phyloP scores from a whole-genome alignment of 2,888 invertebrate genomes.

The Drosophila seclusa region DNA sequence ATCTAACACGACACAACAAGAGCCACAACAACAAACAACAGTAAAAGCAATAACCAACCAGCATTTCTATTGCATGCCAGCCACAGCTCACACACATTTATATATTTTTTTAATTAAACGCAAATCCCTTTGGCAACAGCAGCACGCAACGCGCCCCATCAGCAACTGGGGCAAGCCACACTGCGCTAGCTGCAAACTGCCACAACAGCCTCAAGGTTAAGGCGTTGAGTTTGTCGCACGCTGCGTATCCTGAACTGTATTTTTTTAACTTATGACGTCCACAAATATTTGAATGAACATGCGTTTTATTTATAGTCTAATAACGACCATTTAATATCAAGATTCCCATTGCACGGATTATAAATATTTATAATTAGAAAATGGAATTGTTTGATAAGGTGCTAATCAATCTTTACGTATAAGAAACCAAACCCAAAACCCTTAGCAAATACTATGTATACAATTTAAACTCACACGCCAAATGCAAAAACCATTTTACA shows the following conservation, averaged over 20 bases:
- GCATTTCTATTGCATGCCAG: conserved; percentile 74
- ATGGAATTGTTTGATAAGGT: not conserved
- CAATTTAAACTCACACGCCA: not conserved
- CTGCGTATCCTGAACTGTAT: conserved; percentile 7
- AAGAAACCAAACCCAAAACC: not conserved
- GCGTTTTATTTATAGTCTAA: not conserved
- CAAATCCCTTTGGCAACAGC: conserved; percentile 73
- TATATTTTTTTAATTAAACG: conserved; percentile 78
- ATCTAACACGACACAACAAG: conserved; percentile 30
- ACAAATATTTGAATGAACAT: conserved; percentile 2
- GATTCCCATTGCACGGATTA: not conserved
- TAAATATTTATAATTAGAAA: no score
- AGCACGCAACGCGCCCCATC: conserved; percentile 59
- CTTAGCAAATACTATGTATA: not conserved
- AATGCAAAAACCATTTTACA: not conserved
- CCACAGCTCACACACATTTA: conserved; percentile 58
- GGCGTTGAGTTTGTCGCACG: conserved; percentile 42
- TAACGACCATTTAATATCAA: not conserved
- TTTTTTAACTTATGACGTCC: conserved; percentile 12
- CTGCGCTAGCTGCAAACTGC: conserved; percentile 34
- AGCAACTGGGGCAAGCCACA: conserved; percentile 29
- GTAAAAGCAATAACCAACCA: conserved; percentile 73
- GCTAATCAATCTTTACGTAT: not conserved
- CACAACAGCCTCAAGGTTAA: conserved; percentile 67
- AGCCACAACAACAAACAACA: conserved; percentile 25